phyloP scores from a whole-genome alignment of 2,113 vertebrate genomes.

The Struthidea cinerea region DNA sequence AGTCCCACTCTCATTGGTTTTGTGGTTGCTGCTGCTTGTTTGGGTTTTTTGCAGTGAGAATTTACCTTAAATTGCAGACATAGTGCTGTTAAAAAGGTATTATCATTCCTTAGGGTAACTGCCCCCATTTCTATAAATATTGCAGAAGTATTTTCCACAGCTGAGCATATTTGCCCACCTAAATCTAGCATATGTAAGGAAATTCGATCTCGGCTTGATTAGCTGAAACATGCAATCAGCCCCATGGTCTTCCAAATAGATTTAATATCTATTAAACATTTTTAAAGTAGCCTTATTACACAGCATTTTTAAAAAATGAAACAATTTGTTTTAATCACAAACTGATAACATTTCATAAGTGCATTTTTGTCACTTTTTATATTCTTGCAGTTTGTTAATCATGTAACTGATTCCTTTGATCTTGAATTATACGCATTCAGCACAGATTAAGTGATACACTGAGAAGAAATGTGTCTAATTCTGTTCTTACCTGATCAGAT shows the following conservation, averaged over 20 bases:
- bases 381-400: not conserved
- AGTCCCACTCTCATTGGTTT: not conserved
- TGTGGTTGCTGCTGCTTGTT: not conserved
- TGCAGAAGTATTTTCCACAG: not conserved
- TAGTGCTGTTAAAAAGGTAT: not conserved
- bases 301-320: not conserved
- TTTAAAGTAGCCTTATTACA: not conserved
- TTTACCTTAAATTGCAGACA: not conserved
- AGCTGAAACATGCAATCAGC: not conserved
- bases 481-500: constrained; percentile 65
- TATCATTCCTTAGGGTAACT: not conserved
- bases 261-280: not conserved
- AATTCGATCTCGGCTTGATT: not conserved
- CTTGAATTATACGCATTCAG: not conserved
- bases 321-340: not conserved
- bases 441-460: not conserved
- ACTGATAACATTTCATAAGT: not conserved
- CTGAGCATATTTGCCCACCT: not conserved
- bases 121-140: not conserved
- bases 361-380: not conserved
- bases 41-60: not conserved
- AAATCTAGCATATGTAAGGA: not conserved
- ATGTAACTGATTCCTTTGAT: not conserved
- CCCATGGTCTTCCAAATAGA: not conserved
- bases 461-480: constrained; percentile 9